Percentiles rank a stretch among this genome's conserved stretches.
phyloP scores from a whole-genome alignment of 2,797 vertebrate species.

The Champsocephalus esox region DNA sequence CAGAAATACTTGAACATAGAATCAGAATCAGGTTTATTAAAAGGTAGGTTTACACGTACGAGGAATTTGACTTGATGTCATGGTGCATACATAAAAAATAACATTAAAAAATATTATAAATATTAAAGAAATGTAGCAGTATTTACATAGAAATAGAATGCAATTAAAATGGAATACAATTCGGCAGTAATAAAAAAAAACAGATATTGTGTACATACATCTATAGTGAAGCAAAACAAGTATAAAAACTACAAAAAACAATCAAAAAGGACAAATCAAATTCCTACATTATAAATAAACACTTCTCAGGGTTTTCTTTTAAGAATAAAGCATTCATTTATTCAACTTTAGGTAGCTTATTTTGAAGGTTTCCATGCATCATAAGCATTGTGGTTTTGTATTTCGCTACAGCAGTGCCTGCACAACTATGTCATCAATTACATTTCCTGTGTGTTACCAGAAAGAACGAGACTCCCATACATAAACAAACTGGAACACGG shows the following conservation, averaged over 20 bases:
- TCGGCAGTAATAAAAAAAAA: no score
- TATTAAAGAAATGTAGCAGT: no score
- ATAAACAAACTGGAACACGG: conserved; percentile 27
- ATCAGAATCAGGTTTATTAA: no score
- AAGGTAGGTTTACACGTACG: no score
- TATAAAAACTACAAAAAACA: not conserved
- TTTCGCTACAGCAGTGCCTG: no score
- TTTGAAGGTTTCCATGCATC: conserved; percentile 6
- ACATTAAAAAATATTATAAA: no score
- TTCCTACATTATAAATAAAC: not conserved
- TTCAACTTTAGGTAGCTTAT: not conserved
- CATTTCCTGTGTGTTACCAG: conserved; percentile 1
- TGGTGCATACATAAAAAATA: no score
- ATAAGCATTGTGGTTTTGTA: not conserved
- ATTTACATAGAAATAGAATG: no score
- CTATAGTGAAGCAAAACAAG: not conserved
- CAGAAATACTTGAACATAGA: not conserved
- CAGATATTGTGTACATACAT: no score
- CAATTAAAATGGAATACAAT: no score
- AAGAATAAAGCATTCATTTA: not conserved
- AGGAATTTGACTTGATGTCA: no score
- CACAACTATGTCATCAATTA: not conserved
- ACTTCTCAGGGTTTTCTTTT: not conserved
- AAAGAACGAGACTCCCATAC: conserved; percentile 11
- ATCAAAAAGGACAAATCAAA: not conserved